phyloP scores from a whole-genome alignment of 2,797 vertebrate species.

The Rhinogobio ventralis region DNA sequence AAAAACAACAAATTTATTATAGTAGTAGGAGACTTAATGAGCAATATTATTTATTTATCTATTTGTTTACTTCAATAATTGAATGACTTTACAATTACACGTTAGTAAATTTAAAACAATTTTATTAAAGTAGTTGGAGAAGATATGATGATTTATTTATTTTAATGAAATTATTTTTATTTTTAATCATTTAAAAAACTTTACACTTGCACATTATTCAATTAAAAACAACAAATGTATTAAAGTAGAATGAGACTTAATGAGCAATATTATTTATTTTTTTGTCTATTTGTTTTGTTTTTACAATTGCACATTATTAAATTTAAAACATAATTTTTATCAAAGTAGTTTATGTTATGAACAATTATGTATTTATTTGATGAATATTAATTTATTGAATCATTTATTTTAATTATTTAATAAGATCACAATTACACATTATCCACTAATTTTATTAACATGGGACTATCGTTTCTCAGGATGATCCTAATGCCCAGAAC shows the following conservation, averaged over 20 bases:
- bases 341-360: not conserved
- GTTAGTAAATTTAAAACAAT: not conserved
- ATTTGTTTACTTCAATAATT: not conserved
- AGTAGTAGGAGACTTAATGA: not conserved
- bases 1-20: not conserved
- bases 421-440: not conserved
- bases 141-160: too few species aligned
- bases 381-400: not conserved
- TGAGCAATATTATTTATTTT: too few species aligned
- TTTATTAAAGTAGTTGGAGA: not conserved
- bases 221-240: not conserved
- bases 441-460: slow-evolving; percentile 10
- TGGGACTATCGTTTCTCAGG: slow-evolving; percentile 72
- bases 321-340: not conserved
- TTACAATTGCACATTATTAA: not conserved
- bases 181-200: too few species aligned
- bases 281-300: too few species aligned
- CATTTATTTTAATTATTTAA: not conserved
- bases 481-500: slow-evolving; percentile 88
- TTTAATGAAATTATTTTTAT: too few species aligned
- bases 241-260: not conserved
- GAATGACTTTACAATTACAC: not conserved
- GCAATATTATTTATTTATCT: not conserved
- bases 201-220: not conserved
- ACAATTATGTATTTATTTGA: not conserved